Percentiles rank a stretch among this genome's conserved stretches.
Evolutionary conservation across 2,797 vertebrate genomes (phyloP).

Genomic region (Sebastes itinus): DNA sequence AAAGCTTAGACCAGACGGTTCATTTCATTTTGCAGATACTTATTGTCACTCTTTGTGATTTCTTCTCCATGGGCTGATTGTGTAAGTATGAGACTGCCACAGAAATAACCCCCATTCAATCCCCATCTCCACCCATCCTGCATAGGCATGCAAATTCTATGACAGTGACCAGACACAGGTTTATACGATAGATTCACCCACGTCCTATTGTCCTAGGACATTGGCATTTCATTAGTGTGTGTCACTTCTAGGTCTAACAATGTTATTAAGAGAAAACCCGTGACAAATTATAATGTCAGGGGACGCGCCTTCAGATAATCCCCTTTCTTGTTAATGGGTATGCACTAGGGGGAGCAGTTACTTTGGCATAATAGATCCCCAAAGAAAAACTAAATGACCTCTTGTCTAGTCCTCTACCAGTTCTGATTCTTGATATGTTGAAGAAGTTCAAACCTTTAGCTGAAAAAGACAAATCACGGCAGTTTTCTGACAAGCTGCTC

Average conservation of each 20-base stretch:
- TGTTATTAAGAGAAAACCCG: slow-evolving; percentile 63
- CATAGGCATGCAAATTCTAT: slow-evolving; percentile 61
- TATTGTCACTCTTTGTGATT: slow-evolving; percentile 8
- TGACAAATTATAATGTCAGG: slow-evolving; percentile 76
- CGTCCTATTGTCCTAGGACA: slow-evolving; percentile 40
- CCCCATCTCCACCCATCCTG: slow-evolving; percentile 33
- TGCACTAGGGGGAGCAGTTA: slow-evolving; percentile 55
- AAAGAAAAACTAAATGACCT: slow-evolving; percentile 42
- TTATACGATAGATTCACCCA: slow-evolving; percentile 48
- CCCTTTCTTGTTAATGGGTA: slow-evolving; percentile 61
- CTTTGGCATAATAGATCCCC: slow-evolving; percentile 37
- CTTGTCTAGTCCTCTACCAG: neutral
- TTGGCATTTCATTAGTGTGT: slow-evolving; percentile 63
- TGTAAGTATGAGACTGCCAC: neutral
- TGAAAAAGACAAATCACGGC: neutral
- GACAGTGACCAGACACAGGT: slow-evolving; percentile 68
- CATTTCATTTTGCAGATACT: slow-evolving; percentile 2
- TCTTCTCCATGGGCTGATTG: slow-evolving; percentile 18
- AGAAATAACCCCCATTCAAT: slow-evolving; percentile 33
- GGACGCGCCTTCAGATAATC: slow-evolving; percentile 71
- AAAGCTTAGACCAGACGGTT: neutral
- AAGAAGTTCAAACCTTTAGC: neutral
- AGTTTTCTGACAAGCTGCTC: neutral
- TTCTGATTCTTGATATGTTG: slow-evolving; percentile 4
- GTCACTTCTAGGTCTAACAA: slow-evolving; percentile 68